A percentile compares a stretch with the other conserved stretches of the same genome.
Conservation (phyloP, 2,797 vertebrate species). For the Brachyalestes nurse region DNA sequence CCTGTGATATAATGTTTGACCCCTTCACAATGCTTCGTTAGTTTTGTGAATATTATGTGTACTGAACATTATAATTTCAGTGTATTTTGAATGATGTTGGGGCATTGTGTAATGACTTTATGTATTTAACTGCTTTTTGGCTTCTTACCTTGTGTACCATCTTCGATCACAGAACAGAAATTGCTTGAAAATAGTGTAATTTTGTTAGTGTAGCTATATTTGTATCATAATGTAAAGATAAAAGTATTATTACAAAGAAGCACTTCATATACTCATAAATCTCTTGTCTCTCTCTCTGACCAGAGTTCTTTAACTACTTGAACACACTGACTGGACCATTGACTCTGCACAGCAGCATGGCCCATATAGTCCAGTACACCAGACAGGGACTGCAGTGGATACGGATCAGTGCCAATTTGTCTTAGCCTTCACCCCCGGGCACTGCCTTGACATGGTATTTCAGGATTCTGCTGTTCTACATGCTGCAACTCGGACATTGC, state of each 20-base stretch:
- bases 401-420: slow-evolving; percentile 88
- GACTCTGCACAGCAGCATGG: slow-evolving; percentile 97
- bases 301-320: slow-evolving; percentile 98
- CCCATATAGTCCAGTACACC: slow-evolving; percentile 94
- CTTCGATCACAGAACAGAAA: neutral
- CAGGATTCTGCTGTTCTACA: slow-evolving; percentile 18
- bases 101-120: neutral
- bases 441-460: slow-evolving; percentile 39
- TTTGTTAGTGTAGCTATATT: neutral
- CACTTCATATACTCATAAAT: neutral
- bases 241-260: neutral
- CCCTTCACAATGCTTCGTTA: neutral
- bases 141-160: neutral
- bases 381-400: slow-evolving; percentile 98
- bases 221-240: no score
- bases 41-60: neutral
- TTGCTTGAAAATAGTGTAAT: neutral
- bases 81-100: neutral
- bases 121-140: neutral
- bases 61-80: neutral
- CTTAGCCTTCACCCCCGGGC: slow-evolving; percentile 69
- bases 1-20: no score
- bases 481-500: slow-evolving; percentile 12
- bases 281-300: slow-evolving; percentile 22
- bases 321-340: slow-evolving; percentile 93